These are phyloP conservation scores for Platerodrilus igneus DNA, from an alignment of 2,888 invertebrate genomes.

Conservation along the genomic window DNA sequence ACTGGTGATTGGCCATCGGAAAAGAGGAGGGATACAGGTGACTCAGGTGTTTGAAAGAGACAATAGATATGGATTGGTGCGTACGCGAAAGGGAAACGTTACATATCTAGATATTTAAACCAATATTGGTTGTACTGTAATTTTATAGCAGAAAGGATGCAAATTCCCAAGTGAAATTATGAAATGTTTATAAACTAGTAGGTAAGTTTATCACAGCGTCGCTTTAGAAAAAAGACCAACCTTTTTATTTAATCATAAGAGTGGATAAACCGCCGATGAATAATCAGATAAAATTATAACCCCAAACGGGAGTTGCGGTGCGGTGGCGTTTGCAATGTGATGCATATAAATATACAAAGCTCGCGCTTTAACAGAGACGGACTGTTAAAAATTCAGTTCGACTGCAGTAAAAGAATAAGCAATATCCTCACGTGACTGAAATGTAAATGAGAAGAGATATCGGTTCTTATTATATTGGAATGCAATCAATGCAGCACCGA, in stretches of 20 bases:
- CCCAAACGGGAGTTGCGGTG: slow-evolving; percentile 11
- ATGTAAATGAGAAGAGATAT: slow-evolving; percentile 20
- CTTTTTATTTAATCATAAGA: too few species aligned
- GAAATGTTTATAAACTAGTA: too few species aligned
- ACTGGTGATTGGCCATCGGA: slow-evolving; percentile 34
- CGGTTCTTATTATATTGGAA: slow-evolving; percentile 24
- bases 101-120: too few species aligned
- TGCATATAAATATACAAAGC: background rate
- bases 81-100: slow-evolving; percentile 16
- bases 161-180: too few species aligned
- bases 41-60: slow-evolving; percentile 28
- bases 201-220: too few species aligned
- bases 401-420: too few species aligned
- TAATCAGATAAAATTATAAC: slow-evolving; percentile 19
- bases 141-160: too few species aligned
- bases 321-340: background rate
- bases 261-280: slow-evolving; percentile 15
- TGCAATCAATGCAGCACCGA: slow-evolving; percentile 23
- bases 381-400: background rate
- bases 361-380: background rate
- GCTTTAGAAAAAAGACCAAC: too few species aligned
- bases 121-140: too few species aligned
- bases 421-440: slow-evolving; percentile 18
- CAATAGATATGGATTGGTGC: slow-evolving; percentile 20
- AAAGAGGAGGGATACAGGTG: slow-evolving; percentile 42